A percentile compares a stretch with the other conserved stretches of the same genome.
Conservation (phyloP, 2,888 invertebrate species). For the Asteroscopus sphinx region DNA sequence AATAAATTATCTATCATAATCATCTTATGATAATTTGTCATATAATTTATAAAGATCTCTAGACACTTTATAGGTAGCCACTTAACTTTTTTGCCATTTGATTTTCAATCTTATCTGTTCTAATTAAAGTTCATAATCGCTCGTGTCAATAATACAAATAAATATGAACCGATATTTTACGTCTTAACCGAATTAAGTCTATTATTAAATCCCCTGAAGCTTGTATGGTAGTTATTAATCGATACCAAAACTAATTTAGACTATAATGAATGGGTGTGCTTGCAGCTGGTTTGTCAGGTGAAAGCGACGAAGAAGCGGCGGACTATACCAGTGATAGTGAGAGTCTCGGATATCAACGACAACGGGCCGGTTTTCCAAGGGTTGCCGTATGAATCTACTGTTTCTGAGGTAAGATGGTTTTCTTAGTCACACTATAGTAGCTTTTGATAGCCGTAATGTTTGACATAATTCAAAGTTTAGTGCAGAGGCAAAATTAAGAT, state of each 20-base stretch:
- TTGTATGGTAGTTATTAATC: conserved; percentile 56
- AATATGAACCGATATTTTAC: conserved; percentile 19
- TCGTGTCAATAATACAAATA: background rate
- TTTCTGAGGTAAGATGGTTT: conserved; percentile 93
- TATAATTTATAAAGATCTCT: conserved; percentile 49
- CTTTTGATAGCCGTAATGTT: no score
- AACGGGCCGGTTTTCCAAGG: conserved; percentile 96
- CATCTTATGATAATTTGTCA: conserved; percentile 55
- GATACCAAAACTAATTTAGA: conserved; percentile 52
- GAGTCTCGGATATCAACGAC: conserved; percentile 97
- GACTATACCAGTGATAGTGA: conserved; percentile 96
- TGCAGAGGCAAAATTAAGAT: no score
- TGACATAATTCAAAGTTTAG: no score
- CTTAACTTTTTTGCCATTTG: background rate
- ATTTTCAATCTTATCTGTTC: conserved; percentile 3
- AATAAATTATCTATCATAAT: conserved; percentile 47
- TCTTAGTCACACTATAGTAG: background rate
- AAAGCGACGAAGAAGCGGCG: conserved; percentile 94
- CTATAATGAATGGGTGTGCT: conserved; percentile 64
- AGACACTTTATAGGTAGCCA: conserved; percentile 27
- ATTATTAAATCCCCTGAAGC: conserved; percentile 51
- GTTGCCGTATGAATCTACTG: conserved; percentile 95
- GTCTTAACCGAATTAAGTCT: conserved; percentile 36
- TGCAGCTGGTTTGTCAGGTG: conserved; percentile 95
- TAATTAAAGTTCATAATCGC: conserved; percentile 9